A percentile compares a stretch with the other conserved stretches of the same genome.
phyloP scores from a whole-genome alignment of 1,140 invertebrate genomes.

The Scaptomyza montana region DNA sequence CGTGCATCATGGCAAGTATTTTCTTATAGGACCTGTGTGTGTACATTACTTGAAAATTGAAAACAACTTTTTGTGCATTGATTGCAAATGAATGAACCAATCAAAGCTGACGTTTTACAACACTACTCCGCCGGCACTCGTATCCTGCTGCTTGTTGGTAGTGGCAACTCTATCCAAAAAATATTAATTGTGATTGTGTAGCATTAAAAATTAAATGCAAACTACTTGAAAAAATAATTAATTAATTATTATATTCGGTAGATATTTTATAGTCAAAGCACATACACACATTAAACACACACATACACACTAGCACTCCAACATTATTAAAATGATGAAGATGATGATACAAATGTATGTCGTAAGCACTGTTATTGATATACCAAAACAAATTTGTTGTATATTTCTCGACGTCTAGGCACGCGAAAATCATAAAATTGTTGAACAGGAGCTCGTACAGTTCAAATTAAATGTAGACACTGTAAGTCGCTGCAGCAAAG shows the following conservation, averaged over 20 bases:
- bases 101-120: constrained; percentile 30
- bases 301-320: constrained; percentile 31
- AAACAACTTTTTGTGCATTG: constrained; percentile 83
- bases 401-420: constrained; percentile 79
- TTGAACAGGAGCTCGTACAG: constrained; percentile 81
- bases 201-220: constrained; percentile 38
- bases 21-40: constrained; percentile 56
- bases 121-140: constrained; percentile 10
- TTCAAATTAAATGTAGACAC: constrained; percentile 80
- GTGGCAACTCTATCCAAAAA: constrained; percentile 36
- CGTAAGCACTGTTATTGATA: constrained; percentile 53
- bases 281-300: constrained; percentile 23
- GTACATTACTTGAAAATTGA: constrained; percentile 83
- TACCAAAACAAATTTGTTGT: constrained; percentile 60
- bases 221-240: constrained; percentile 24
- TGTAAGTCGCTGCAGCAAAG: constrained; percentile 74
- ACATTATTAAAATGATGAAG: constrained; percentile 39
- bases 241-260: constrained; percentile 56
- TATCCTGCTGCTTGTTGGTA: constrained; percentile 14
- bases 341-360: neutral
- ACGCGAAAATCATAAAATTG: constrained; percentile 80
- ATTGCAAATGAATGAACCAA: constrained; percentile 51
- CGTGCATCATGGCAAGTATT: constrained; percentile 65
- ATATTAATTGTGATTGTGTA: constrained; percentile 39
- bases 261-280: constrained; percentile 67